Conservation (phyloP, 2,888 invertebrate genomes). For the Habroteleia sp. region DNA sequence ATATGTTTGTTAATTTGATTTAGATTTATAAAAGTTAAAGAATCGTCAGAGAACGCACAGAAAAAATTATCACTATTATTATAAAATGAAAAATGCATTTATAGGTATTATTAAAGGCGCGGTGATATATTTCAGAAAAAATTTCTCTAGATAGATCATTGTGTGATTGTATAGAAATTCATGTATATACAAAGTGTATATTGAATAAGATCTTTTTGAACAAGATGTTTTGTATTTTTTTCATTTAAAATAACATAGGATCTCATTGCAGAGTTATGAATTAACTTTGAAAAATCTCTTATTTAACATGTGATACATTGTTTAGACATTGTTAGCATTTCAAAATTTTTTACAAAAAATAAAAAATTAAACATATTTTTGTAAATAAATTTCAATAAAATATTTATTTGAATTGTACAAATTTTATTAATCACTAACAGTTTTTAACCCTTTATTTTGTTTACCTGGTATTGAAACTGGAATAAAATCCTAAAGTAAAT, state of each 20-base stretch:
- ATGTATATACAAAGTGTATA: slow-evolving; percentile 72
- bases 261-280: no score
- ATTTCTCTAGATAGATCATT: slow-evolving; percentile 23
- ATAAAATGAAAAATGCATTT: slow-evolving; percentile 10
- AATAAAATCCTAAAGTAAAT: no score
- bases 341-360: no score
- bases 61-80: not conserved
- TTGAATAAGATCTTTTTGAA: slow-evolving; percentile 69
- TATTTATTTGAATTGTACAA: no score
- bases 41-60: slow-evolving; percentile 29
- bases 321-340: no score
- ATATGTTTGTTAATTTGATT: slow-evolving; percentile 36
- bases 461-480: no score
- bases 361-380: no score
- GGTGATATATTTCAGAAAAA: slow-evolving; percentile 55
- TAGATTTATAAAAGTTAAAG: slow-evolving; percentile 29
- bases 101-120: slow-evolving; percentile 24
- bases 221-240: slow-evolving; percentile 26
- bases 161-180: slow-evolving; percentile 68
- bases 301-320: no score
- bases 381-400: no score
- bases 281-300: no score
- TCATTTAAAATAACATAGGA: not conserved
- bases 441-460: no score
- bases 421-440: no score